Evolutionary conservation across 1,140 invertebrate species (phyloP).

Genomic region (Trinorchestia longiramus): DNA sequence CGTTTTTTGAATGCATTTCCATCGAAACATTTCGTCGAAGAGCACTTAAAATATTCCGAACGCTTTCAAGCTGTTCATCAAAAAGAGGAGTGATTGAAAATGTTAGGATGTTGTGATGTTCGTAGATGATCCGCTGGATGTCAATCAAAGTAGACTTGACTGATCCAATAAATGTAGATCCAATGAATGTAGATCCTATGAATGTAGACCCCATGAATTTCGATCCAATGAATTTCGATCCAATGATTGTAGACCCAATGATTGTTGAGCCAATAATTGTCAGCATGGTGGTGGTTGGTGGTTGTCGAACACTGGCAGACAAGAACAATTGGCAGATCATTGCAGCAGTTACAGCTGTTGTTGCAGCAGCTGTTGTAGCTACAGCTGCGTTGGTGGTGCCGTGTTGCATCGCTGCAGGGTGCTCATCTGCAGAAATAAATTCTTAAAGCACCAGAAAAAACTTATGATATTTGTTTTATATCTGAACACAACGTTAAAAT

Average conservation of each 20-base stretch:
- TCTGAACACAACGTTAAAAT: too few species aligned
- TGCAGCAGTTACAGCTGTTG: not conserved
- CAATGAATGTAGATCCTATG: not conserved
- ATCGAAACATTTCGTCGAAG: not conserved
- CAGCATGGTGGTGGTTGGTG: not conserved
- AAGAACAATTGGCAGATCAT: constrained; percentile 17
- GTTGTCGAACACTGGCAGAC: constrained; percentile 15
- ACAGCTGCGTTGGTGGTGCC: constrained; percentile 71
- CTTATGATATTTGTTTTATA: too few species aligned
- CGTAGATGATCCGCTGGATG: not conserved
- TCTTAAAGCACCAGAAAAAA: not conserved
- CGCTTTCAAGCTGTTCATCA: not conserved
- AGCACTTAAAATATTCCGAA: not conserved
- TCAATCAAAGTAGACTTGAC: not conserved
- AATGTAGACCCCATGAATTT: not conserved
- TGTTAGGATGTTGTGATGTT: not conserved
- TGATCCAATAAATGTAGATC: not conserved
- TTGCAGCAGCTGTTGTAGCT: not conserved
- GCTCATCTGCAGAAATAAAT: constrained; percentile 44
- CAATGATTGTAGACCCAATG: not conserved
- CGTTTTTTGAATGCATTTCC: not conserved
- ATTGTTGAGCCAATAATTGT: not conserved
- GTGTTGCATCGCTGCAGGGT: constrained; percentile 75
- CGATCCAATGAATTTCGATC: not conserved
- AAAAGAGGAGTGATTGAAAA: not conserved